Base-by-base conservation (phyloP, 1,140 invertebrate species). In the Drosophila leontia region DNA sequence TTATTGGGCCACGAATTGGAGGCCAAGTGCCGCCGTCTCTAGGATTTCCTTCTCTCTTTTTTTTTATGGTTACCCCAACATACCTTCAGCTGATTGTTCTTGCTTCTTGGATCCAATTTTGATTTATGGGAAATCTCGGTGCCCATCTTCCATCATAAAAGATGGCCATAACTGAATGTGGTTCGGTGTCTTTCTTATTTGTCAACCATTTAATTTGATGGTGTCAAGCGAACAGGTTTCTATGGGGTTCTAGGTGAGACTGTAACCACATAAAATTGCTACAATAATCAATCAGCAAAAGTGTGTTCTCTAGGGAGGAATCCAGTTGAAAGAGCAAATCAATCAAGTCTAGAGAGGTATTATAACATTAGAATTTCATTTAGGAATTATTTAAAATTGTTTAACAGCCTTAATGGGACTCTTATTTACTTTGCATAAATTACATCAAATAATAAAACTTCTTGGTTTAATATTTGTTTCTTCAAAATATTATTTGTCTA, bases 1-100 rank as follows among this genome's bases (percentile, higher is more conserved):
- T 88, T 91, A 91, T 90, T 88, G 74, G 50, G 69, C 78, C 74
- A 78, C 62, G 45, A 72, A 91, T 91, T 91, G 80, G 88, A 85
- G 67, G 85, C 63, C 29, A 48, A 77, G 78, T 84, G 85, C 85
- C 85, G 85, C 80, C 81, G 78, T 55, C 62, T 55, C 62, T 76
- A 76, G 55, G 74, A 67, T 76, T 51, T 39, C 17, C 63, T 13
- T 32, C 17, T n/a, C 26, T 29, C 26, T 12, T 42, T 32, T 35
- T 26, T 37, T 71, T 64, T 72, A 45, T 79, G 65, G 35, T 4
- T 23, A 11, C n/a, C 45, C 41, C 42, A 7, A 44, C 39, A 71
- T 59, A 47, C 50, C 32, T 37, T 47, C 15, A n/a, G 32, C 59
- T 11, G 64, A 67, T 78, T 78, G 68, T 72, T 87, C 51, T 51